Evolutionary conservation across 2,113 vertebrate genomes (phyloP).

Genomic region (human): GRCh38 chr2:236975501-236976000

Average conservation of each 20-base stretch:
- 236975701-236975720: background rate
- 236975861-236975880: background rate
- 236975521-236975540: background rate
- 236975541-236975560: rapidly evolving
- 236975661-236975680: too few relatives aligned
- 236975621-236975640: background rate
- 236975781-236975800: background rate
- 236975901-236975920: rapidly evolving
- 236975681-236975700: too few relatives aligned
- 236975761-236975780: background rate
- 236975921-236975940: too few relatives aligned
- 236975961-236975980: rapidly evolving
- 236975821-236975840: background rate
- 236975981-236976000: background rate
- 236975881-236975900: background rate
- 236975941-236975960: background rate
- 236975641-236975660: rapidly evolving
- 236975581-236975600: rapidly evolving
- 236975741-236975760: background rate
- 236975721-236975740: rapidly evolving
- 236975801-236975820: background rate
- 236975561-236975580: too few relatives aligned
- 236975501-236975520: background rate
- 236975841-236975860: background rate
- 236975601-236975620: rapidly evolving